Evolutionary conservation across 2,888 invertebrate species (phyloP).

Genomic region (Pristionchus maxplancki): DNA sequence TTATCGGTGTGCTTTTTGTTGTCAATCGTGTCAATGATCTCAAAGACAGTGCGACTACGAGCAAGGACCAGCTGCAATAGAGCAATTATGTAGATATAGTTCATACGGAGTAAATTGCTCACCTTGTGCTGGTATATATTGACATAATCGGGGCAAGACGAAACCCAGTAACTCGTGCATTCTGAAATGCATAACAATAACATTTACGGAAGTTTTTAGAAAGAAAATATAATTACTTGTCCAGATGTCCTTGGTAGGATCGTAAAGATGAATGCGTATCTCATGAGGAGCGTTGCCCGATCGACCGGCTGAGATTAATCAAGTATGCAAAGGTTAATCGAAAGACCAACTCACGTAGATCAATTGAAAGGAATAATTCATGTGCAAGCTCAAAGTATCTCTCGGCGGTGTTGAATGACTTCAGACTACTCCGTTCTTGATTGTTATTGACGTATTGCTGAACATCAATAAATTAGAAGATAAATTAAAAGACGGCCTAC

Average conservation of each 20-base stretch:
- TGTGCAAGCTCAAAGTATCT: neutral
- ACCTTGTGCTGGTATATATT: neutral
- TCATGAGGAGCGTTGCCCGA: neutral
- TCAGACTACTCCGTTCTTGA: neutral
- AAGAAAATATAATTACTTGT: neutral
- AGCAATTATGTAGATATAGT: too few species aligned
- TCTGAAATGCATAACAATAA: too few species aligned
- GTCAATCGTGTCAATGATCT: neutral
- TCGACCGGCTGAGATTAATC: neutral
- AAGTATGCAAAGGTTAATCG: neutral
- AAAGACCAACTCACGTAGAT: neutral
- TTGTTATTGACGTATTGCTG: neutral
- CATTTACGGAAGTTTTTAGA: neutral
- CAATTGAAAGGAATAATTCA: neutral
- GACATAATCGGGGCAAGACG: neutral
- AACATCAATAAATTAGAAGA: neutral
- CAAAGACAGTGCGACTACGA: neutral
- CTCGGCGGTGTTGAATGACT: neutral
- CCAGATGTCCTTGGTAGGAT: neutral
- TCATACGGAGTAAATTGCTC: too few species aligned
- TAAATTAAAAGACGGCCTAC: too few species aligned
- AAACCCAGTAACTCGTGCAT: neutral
- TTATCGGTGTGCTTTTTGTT: neutral
- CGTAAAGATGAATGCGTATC: neutral
- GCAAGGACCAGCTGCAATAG: neutral